Percentiles rank a stretch among this genome's conserved stretches.
These are phyloP conservation scores for Ylistrum balloti DNA, from an alignment of 1,140 invertebrate genomes.

Conservation along the genomic window DNA sequence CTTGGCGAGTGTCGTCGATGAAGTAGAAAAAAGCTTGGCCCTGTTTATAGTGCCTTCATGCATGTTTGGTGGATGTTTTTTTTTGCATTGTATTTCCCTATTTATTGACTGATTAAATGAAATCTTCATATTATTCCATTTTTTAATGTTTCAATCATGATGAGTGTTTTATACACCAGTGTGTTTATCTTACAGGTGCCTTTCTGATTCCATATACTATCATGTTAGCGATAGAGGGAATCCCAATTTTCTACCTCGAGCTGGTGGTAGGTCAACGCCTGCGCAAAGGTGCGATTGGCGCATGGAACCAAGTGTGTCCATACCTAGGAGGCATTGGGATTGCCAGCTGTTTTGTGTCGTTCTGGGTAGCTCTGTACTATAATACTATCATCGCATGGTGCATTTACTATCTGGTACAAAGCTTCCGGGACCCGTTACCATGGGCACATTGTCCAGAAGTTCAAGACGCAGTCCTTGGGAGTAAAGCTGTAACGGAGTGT, in stretches of 20 bases:
- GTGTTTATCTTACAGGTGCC: conserved; percentile 64
- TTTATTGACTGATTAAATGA: too few relatives aligned
- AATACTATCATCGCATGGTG: conserved; percentile 99
- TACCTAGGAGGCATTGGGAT: conserved; percentile 90
- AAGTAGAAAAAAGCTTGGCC: too few relatives aligned
- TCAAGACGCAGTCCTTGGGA: conserved; percentile 26
- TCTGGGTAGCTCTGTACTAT: conserved; percentile 99
- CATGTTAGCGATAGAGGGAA: conserved; percentile 69
- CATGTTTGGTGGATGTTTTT: too few relatives aligned
- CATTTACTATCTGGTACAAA: conserved; percentile 91
- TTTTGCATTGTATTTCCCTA: too few relatives aligned
- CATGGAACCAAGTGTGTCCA: conserved; percentile 62
- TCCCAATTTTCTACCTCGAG: conserved; percentile 69
- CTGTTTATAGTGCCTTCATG: too few relatives aligned
- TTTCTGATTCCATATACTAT: conserved; percentile 73
- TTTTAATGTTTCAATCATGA: neutral
- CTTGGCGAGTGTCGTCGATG: too few relatives aligned
- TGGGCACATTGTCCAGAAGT: conserved; percentile 95
- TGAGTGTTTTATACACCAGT: neutral
- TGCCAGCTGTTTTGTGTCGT: conserved; percentile 96
- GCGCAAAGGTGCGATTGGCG: conserved; percentile 61
- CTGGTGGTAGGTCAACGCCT: conserved; percentile 67
- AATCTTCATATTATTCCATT: too few relatives aligned
- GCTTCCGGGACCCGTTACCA: conserved; percentile 86
- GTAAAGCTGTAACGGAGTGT: conserved; percentile 13